These are phyloP conservation scores for Margarornis squamiger DNA, from an alignment of 2,797 vertebrate species.

Conservation along the genomic window DNA sequence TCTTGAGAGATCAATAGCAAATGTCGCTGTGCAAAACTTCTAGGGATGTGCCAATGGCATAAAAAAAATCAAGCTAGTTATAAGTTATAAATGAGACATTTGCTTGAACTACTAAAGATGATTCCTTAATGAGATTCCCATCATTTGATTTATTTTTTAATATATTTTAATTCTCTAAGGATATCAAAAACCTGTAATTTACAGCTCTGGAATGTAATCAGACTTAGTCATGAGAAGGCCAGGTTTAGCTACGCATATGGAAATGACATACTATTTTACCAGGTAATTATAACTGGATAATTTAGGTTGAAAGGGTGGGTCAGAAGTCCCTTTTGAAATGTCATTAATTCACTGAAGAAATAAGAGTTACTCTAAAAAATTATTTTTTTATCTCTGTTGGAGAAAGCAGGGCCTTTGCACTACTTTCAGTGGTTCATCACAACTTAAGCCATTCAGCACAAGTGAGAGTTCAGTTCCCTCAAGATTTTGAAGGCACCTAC, in stretches of 20 bases:
- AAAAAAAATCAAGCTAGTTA: not conserved
- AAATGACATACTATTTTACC: slow-evolving; percentile 39
- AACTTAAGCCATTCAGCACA: not conserved
- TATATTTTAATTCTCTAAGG: slow-evolving; percentile 35
- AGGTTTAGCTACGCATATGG: not conserved
- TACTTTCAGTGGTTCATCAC: not conserved
- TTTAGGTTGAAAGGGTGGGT: slow-evolving; percentile 16
- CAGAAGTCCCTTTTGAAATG: slow-evolving; percentile 17
- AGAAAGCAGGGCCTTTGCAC: not conserved
- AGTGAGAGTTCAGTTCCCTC: not conserved
- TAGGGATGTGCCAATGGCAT: not conserved
- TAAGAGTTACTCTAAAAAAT: not conserved
- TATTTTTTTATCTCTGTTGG: not conserved
- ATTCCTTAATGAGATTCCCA: slow-evolving; percentile 9
- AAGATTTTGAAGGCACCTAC: not conserved
- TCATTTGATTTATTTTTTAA: not conserved
- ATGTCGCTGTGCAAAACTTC: not conserved
- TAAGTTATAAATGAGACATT: slow-evolving; percentile 24
- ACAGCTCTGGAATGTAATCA: not conserved
- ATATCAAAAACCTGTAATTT: slow-evolving; percentile 13
- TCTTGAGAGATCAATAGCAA: not conserved
- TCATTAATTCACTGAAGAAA: slow-evolving; percentile 45
- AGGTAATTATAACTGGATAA: slow-evolving; percentile 26
- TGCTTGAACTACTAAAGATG: slow-evolving; percentile 6
- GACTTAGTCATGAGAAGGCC: not conserved